A percentile compares a stretch with the other conserved stretches of the same genome.
These are phyloP conservation scores for Mimumesa dahlbomi DNA, from an alignment of 2,888 invertebrate genomes.

Conservation along the genomic window DNA sequence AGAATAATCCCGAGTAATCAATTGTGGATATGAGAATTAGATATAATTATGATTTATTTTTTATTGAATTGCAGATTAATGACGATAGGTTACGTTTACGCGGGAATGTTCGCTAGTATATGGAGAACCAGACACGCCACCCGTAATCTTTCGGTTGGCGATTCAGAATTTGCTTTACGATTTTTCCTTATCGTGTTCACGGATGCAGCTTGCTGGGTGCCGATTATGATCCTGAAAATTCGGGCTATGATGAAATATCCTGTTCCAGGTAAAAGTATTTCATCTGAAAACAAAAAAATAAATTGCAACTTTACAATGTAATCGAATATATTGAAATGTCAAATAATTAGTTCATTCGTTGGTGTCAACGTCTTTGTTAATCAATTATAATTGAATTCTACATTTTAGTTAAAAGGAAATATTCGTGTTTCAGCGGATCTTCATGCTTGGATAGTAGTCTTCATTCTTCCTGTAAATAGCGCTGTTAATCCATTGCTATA, in stretches of 20 bases:
- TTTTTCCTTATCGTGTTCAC: constrained; percentile 88
- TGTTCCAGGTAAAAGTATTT: constrained; percentile 80
- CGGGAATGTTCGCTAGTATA: constrained; percentile 84
- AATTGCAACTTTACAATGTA: no score
- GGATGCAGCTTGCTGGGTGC: constrained; percentile 87
- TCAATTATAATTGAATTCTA: no score
- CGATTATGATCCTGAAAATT: constrained; percentile 85
- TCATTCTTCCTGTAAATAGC: constrained; percentile 85
- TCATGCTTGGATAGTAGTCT: constrained; percentile 86
- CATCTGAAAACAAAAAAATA: no score
- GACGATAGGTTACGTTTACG: constrained; percentile 83
- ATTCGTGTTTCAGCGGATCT: constrained; percentile 84
- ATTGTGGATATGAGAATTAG: background rate
- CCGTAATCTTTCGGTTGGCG: constrained; percentile 82
- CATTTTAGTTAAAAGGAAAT: no score
- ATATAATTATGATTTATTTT: background rate
- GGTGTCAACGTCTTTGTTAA: no score
- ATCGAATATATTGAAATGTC: no score
- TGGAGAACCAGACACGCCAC: constrained; percentile 84
- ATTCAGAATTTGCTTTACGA: constrained; percentile 85
- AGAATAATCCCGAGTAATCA: no score
- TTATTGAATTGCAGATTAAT: constrained; percentile 79
- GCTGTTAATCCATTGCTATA: constrained; percentile 86
- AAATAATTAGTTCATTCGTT: no score
- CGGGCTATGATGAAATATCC: constrained; percentile 81